These are phyloP conservation scores for Antechinus flavipes DNA, from an alignment of 2,113 vertebrate species.

Conservation along the genomic window DNA sequence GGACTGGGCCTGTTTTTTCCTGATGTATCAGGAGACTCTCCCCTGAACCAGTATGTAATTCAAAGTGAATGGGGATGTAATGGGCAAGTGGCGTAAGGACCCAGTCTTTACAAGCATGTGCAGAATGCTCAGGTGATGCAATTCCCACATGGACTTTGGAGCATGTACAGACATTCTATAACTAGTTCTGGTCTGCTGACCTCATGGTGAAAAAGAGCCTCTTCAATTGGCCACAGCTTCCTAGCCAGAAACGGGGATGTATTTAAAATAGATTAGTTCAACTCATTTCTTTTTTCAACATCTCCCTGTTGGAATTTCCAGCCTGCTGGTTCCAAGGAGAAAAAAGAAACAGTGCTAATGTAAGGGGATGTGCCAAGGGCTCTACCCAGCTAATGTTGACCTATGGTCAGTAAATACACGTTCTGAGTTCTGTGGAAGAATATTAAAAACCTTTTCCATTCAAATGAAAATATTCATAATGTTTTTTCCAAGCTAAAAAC, in stretches of 20 bases:
- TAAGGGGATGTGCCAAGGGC: neutral
- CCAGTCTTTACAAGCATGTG: neutral
- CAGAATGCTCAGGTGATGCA: neutral
- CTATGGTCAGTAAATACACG: neutral
- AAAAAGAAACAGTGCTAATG: no score
- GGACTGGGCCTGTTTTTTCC: neutral
- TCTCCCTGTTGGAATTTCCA: neutral
- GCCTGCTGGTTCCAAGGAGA: no score
- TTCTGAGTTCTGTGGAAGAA: neutral
- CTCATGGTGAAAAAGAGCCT: neutral
- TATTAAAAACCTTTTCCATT: neutral
- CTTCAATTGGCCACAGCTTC: neutral
- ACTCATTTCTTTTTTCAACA: neutral
- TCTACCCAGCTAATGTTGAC: neutral
- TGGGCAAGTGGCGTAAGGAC: neutral
- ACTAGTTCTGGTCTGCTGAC: neutral
- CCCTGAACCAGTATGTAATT: neutral
- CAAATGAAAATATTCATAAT: neutral
- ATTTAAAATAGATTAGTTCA: neutral
- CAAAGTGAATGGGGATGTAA: neutral
- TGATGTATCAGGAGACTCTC: neutral
- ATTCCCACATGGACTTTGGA: neutral
- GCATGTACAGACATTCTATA: neutral
- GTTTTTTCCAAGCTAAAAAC: neutral
- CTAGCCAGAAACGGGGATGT: neutral